Base-by-base conservation (phyloP, 2,113 vertebrate genomes). In the Cebus imitator region DNA sequence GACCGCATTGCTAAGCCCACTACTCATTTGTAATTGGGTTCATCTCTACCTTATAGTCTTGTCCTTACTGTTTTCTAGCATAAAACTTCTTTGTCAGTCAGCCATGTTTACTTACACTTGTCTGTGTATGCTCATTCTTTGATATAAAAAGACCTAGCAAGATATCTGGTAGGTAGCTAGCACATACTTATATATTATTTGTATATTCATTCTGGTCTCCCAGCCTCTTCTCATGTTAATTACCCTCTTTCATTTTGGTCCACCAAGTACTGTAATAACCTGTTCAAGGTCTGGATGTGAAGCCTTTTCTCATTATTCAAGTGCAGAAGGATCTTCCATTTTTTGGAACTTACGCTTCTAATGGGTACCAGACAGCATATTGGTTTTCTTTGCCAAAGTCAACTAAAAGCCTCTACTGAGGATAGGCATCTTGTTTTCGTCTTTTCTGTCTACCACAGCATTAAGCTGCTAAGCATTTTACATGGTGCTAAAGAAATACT, bases 281-380 rank as follows among this genome's bases (percentile, higher is more conserved):
- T 75, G 66, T 78, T 80, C 14, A 48, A 88, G 12, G 20, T 91
- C 64, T 85, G 35, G 50, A 27, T 37, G 6, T 70, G 72, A 88
- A 97, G n/a, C n/a, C 48, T 91, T 30, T 85, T 97, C 79, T 95
- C 30, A 87, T 90, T 79, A 92, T 91, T 72, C 57, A 52, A 78
- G 25, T 37, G 68, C 25, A 79, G 64, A 94, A 52, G 55, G 55
- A 72, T 84, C 32, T 90, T 72, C 81, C 21, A 70, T 82, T 96
- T 96, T 89, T 83, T 91, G 80, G 57, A 81, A 55, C n/a, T 85
- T 72, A 64, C 32, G 72, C 21, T 8, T 57, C 81, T 86, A 25
- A 13, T 30, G 57, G 20, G 58, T 37, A 58, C 70, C 48, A 76
- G 8, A 48, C 16, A 66, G 6, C 37, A 37, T 45, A 52, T 2